Percentiles rank a stretch among this genome's conserved stretches.
Evolutionary conservation across 2,888 invertebrate genomes (phyloP).

Genomic region (Listrodromus nycthemerus): DNA sequence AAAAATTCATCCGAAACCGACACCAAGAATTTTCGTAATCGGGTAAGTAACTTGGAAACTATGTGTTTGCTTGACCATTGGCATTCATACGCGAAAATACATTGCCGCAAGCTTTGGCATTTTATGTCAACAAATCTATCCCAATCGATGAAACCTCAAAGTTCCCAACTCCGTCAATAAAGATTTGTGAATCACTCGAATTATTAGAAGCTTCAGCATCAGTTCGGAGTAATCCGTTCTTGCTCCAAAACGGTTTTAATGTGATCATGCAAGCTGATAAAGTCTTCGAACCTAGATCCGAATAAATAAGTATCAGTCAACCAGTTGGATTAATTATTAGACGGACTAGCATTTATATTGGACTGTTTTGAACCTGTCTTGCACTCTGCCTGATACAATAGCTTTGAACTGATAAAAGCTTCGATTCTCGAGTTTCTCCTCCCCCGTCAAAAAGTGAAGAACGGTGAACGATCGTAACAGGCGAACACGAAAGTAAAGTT

Average conservation of each 20-base stretch:
- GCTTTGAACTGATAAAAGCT: conserved; percentile 1
- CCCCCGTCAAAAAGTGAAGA: conserved; percentile 20
- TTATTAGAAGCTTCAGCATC: neutral
- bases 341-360: neutral
- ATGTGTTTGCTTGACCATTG: too few species aligned
- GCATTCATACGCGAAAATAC: neutral
- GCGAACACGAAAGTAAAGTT: conserved; percentile 92
- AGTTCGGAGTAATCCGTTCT: neutral
- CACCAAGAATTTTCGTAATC: conserved; percentile 81
- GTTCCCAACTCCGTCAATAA: neutral
- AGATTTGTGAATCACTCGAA: neutral
- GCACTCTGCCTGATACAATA: neutral
- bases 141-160: neutral
- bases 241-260: neutral
- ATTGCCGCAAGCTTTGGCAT: neutral
- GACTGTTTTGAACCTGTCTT: neutral
- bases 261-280: neutral
- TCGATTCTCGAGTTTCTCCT: neutral
- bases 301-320: neutral
- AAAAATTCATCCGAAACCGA: conserved; percentile 74
- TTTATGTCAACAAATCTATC: neutral
- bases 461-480: conserved; percentile 79
- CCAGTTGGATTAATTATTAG: neutral
- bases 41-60: conserved; percentile 74
- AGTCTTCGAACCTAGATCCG: neutral